A percentile compares a stretch with the other conserved stretches of the same genome.
phyloP scores from a whole-genome alignment of 1,140 invertebrate genomes.

The Brachionus manjavacas region DNA sequence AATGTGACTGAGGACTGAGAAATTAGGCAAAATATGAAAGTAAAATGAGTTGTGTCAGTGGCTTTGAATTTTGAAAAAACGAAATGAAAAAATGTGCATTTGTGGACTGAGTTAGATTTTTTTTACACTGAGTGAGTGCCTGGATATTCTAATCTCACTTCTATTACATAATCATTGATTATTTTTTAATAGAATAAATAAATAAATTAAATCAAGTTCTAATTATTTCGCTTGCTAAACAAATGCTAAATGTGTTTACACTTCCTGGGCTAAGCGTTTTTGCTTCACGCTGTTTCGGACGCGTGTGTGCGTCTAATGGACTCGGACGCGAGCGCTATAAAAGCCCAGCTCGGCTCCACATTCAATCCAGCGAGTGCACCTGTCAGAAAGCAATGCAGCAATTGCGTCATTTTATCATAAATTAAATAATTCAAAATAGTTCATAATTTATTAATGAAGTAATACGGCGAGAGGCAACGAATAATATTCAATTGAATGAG shows the following conservation, averaged over 20 bases:
- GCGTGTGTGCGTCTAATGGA: background rate
- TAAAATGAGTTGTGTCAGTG: too few species aligned
- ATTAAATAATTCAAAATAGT: background rate
- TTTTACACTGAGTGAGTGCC: too few species aligned
- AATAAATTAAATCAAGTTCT: background rate
- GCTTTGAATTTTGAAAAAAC: background rate
- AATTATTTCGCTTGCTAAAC: background rate
- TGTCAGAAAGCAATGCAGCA: background rate
- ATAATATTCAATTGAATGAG: background rate
- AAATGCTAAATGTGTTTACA: background rate
- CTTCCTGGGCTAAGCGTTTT: background rate
- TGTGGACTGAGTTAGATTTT: background rate
- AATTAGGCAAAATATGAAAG: too few species aligned
- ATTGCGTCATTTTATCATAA: background rate
- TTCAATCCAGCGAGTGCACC: background rate
- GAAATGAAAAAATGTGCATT: too few species aligned
- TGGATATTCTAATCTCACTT: background rate
- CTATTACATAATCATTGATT: background rate
- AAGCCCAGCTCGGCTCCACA: background rate
- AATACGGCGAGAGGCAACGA: background rate
- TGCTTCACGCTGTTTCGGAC: background rate
- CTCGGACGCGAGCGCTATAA: background rate
- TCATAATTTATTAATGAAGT: slow-evolving; percentile 1
- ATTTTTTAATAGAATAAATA: background rate
- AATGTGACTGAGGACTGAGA: too few species aligned